These are phyloP conservation scores for Zosterops hypoxanthus DNA, from an alignment of 2,113 vertebrate genomes.

Conservation along the genomic window DNA sequence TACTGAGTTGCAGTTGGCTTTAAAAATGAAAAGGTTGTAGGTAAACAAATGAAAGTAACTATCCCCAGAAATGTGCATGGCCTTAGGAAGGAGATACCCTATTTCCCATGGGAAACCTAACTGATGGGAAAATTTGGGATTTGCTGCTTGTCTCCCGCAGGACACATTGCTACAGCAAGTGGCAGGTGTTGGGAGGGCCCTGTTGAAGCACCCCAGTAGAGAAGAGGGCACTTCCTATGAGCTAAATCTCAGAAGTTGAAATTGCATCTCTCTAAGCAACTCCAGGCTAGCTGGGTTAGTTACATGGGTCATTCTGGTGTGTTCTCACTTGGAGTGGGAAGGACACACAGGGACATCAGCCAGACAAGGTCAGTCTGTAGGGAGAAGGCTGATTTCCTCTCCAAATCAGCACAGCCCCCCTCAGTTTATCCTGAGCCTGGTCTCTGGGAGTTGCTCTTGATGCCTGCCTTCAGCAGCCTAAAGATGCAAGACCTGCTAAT, in stretches of 20 bases:
- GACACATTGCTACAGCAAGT: not conserved
- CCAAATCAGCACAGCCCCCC: not conserved
- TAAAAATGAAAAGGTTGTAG: not conserved
- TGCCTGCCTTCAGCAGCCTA: not conserved
- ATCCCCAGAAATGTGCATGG: not conserved
- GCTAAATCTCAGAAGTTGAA: not conserved
- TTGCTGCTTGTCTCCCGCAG: conserved; percentile 43
- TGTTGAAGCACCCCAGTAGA: not conserved
- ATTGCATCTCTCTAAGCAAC: not conserved
- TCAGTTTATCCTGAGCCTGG: not conserved
- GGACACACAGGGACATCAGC: not conserved
- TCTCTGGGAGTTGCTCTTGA: not conserved
- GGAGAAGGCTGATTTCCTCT: not conserved
- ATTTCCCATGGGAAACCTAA: not conserved
- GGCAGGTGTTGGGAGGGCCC: rapidly evolving
- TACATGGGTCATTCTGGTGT: rapidly evolving
- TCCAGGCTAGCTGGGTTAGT: not conserved
- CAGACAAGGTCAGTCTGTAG: not conserved
- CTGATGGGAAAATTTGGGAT: not conserved
- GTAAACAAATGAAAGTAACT: not conserved
- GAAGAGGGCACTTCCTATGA: not conserved
- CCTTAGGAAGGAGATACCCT: not conserved
- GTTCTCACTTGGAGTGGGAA: not conserved
- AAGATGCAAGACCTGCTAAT: not conserved
- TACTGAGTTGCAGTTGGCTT: not conserved